Conservation (phyloP, 1,140 invertebrate species). For the Scaptomyza montana region DNA sequence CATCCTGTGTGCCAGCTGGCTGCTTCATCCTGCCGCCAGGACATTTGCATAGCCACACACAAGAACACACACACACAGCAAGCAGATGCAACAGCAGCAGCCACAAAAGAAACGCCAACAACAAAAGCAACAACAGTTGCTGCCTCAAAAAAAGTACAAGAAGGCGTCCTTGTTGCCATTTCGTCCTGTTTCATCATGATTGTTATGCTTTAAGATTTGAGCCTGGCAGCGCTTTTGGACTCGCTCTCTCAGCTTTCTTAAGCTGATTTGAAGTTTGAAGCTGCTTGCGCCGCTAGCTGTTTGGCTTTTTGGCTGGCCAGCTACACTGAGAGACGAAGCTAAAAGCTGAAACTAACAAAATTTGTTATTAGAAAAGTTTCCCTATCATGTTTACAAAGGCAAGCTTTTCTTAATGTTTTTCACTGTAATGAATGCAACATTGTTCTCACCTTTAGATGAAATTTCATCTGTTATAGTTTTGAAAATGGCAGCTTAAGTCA, state of each 20-base stretch:
- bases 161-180: constrained; percentile 6
- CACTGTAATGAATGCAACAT: constrained; percentile 69
- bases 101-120: constrained; percentile 61
- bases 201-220: constrained; percentile 57
- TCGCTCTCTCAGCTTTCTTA: constrained; percentile 36
- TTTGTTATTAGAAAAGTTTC: too few species aligned
- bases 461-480: constrained; percentile 45
- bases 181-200: constrained; percentile 1
- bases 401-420: not conserved
- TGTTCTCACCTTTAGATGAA: constrained; percentile 43
- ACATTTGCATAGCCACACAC: constrained; percentile 71
- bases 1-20: constrained; percentile 24
- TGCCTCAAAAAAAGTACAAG: constrained; percentile 5
- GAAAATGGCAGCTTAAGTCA: constrained; percentile 33
- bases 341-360: not conserved
- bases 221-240: constrained; percentile 23
- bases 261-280: constrained; percentile 72
- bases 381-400: not conserved
- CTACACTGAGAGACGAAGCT: not conserved
- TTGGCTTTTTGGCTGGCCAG: not conserved
- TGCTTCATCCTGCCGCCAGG: constrained; percentile 43
- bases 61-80: constrained; percentile 45
- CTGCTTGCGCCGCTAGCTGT: constrained; percentile 19
- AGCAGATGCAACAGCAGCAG: constrained; percentile 1
- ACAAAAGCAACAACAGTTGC: constrained; percentile 6